These are phyloP conservation scores for Pterocles burchelli DNA, from an alignment of 2,113 vertebrate genomes.

Conservation along the genomic window DNA sequence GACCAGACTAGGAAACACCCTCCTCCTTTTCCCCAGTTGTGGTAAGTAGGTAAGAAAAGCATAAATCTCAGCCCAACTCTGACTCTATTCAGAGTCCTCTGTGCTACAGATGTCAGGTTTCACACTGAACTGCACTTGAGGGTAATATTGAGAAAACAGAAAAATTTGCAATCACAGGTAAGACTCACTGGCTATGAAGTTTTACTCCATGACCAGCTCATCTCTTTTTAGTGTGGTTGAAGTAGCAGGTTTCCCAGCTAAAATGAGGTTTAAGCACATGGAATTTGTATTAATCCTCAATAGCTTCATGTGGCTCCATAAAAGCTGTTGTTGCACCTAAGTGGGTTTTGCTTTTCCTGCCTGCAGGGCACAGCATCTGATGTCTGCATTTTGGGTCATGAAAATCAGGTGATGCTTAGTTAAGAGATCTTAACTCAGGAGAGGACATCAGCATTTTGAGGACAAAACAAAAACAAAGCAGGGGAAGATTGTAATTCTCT, in stretches of 20 bases:
- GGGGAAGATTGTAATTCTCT: background rate
- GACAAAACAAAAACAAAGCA: background rate
- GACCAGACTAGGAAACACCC: background rate
- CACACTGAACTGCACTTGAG: background rate
- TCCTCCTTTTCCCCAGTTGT: background rate
- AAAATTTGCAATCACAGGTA: background rate
- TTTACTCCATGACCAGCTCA: background rate
- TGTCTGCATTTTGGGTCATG: background rate
- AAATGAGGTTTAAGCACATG: background rate
- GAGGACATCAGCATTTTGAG: background rate
- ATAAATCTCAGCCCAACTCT: background rate
- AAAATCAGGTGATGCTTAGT: background rate
- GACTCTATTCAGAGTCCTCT: background rate
- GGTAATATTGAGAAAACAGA: background rate
- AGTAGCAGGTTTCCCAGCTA: background rate
- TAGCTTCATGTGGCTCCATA: background rate
- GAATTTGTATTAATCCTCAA: constrained; percentile 15
- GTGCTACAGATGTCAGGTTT: background rate
- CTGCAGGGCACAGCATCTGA: background rate
- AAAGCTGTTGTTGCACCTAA: constrained; percentile 4
- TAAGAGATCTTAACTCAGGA: background rate
- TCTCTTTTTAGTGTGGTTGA: background rate
- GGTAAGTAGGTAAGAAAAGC: background rate
- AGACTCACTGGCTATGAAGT: background rate
- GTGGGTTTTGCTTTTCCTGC: background rate